A percentile compares a stretch with the other conserved stretches of the same genome.
Evolutionary conservation across 2,797 vertebrate genomes (phyloP).

Genomic region (Phataginus tricuspis): DNA sequence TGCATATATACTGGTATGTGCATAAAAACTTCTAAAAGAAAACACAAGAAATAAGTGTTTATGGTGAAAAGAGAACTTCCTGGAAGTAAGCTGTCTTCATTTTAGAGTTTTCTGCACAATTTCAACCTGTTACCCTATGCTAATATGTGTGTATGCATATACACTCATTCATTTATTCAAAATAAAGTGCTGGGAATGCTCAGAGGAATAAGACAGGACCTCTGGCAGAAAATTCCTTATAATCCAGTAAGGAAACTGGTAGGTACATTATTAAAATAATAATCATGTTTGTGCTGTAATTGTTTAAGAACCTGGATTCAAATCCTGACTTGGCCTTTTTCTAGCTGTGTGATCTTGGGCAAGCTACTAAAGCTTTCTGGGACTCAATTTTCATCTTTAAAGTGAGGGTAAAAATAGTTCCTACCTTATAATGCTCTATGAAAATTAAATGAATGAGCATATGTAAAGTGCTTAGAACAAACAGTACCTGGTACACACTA

Average conservation of each 20-base stretch:
- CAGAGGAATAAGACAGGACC: not conserved
- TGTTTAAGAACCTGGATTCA: not conserved
- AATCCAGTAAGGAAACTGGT: not conserved
- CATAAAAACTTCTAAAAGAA: not conserved
- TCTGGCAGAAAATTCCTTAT: not conserved
- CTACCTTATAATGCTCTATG: not conserved
- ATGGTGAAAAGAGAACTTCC: not conserved
- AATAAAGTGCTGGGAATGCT: not conserved
- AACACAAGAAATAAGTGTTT: not conserved
- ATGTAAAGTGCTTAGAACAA: not conserved
- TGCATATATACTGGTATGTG: not conserved
- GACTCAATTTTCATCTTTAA: not conserved
- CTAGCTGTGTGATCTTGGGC: not conserved
- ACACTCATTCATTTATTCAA: not conserved
- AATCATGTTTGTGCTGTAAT: not conserved
- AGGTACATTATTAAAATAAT: not conserved
- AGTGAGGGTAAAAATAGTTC: not conserved
- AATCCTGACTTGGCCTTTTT: not conserved
- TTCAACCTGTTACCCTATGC: not conserved
- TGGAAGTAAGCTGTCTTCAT: not conserved
- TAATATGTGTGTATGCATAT: not conserved
- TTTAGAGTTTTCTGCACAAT: not conserved
- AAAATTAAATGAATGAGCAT: not conserved
- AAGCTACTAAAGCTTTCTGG: not conserved
- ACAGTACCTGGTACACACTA: not conserved